A percentile compares a stretch with the other conserved stretches of the same genome.
These are phyloP conservation scores for Radopholus similis DNA, from an alignment of 1,140 invertebrate species.

Conservation along the genomic window DNA sequence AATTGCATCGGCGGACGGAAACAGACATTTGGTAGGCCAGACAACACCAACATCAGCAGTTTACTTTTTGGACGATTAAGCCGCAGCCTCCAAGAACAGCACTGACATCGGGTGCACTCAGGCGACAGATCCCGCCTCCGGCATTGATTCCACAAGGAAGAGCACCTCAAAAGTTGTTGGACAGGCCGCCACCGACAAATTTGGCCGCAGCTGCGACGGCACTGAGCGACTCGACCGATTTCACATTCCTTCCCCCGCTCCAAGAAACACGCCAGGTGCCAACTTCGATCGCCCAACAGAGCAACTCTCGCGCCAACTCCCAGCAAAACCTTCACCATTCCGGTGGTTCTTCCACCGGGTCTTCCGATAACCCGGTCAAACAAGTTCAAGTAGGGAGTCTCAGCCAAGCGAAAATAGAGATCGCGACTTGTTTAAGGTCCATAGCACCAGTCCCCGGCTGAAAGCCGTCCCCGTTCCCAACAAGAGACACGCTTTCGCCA, in stretches of 20 bases:
- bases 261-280: conserved; percentile 17
- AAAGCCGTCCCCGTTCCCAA: conserved; percentile 56
- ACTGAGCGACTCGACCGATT: conserved; percentile 54
- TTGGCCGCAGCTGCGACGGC: conserved; percentile 12
- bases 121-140: conserved; percentile 1
- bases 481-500: conserved; percentile 51
- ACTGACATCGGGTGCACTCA: conserved; percentile 3
- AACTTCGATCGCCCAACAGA: conserved; percentile 26
- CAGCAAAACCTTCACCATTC: conserved; percentile 37
- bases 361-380: conserved; percentile 46
- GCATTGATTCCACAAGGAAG: conserved; percentile 1
- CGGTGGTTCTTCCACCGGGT: conserved; percentile 25
- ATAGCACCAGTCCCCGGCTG: conserved; percentile 8
- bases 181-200: neutral
- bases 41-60: neutral
- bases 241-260: conserved; percentile 56
- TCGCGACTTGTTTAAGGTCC: conserved; percentile 25
- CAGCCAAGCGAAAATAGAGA: no score
- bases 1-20: conserved; percentile 1
- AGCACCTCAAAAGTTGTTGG: neutral
- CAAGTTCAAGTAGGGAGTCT: conserved; percentile 53
- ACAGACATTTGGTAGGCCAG: conserved; percentile 16
- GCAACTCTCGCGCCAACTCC: conserved; percentile 9
- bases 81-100: conserved; percentile 1
- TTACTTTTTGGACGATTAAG: conserved; percentile 1